Conservation (phyloP, 2,113 vertebrate species). For the Gymnorhina tibicen region DNA sequence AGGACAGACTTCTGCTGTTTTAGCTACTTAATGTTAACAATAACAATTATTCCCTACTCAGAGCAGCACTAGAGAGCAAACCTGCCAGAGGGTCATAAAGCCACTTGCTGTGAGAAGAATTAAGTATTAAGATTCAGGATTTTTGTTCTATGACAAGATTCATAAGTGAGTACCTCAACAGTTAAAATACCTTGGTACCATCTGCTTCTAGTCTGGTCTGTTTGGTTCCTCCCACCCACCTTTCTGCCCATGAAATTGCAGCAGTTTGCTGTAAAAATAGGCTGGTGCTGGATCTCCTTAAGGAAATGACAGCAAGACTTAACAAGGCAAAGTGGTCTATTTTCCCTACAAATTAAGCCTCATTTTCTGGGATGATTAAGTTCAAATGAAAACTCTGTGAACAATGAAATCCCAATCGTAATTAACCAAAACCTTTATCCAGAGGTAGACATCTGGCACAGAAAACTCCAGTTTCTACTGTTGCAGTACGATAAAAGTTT, state of each 20-base stretch:
- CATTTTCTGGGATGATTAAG: neutral
- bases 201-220: neutral
- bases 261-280: neutral
- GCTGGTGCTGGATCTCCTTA: neutral
- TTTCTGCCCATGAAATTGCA: neutral
- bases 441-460: neutral
- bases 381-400: neutral
- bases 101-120: neutral
- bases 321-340: neutral
- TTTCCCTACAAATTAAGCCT: neutral
- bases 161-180: neutral
- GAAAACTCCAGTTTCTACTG: neutral
- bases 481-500: neutral
- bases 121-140: neutral
- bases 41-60: neutral
- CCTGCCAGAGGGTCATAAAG: neutral
- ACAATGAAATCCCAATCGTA: neutral
- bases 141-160: neutral
- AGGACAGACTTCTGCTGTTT: neutral
- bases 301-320: neutral
- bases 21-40: neutral
- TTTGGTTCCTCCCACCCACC: neutral
- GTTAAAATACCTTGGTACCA: neutral
- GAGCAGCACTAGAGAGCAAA: neutral
- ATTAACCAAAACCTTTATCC: constrained; percentile 6